phyloP scores from a whole-genome alignment of 2,797 vertebrate genomes.

The Molothrus ater region DNA sequence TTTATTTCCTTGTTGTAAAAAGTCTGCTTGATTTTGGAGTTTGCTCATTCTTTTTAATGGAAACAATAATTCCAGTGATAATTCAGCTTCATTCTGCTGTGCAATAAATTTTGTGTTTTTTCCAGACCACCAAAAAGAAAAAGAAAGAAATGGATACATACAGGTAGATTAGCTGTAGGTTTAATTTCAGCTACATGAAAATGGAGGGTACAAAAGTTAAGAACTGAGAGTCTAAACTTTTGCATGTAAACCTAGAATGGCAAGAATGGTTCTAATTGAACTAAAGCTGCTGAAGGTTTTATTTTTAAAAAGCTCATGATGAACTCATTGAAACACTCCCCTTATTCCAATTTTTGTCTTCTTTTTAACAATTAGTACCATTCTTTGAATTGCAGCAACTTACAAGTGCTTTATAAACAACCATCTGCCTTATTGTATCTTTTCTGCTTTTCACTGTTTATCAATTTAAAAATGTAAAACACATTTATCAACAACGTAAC shows the following conservation, averaged over 20 bases:
- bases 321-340: conserved; percentile 64
- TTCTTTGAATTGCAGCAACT: conserved; percentile 66
- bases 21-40: not conserved
- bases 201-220: conserved; percentile 1
- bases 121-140: not conserved
- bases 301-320: conserved; percentile 67
- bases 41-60: not conserved
- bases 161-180: not conserved
- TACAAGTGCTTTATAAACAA: conserved; percentile 74
- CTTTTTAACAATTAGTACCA: conserved; percentile 65
- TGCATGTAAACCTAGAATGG: conserved; percentile 9
- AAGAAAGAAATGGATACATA: not conserved
- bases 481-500: conserved; percentile 90
- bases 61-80: not conserved
- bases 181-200: not conserved
- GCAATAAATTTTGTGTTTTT: not conserved
- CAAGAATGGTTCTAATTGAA: conserved; percentile 57
- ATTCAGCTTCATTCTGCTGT: not conserved
- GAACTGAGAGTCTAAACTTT: conserved; percentile 12
- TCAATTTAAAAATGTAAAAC: conserved; percentile 89
- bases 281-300: conserved; percentile 63
- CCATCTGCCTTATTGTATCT: conserved; percentile 89
- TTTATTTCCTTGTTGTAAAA: not conserved
- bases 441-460: conserved; percentile 86
- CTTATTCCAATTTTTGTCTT: conserved; percentile 55